Conservation (phyloP, 2,888 invertebrate species). For the Ochropleura leucogaster region DNA sequence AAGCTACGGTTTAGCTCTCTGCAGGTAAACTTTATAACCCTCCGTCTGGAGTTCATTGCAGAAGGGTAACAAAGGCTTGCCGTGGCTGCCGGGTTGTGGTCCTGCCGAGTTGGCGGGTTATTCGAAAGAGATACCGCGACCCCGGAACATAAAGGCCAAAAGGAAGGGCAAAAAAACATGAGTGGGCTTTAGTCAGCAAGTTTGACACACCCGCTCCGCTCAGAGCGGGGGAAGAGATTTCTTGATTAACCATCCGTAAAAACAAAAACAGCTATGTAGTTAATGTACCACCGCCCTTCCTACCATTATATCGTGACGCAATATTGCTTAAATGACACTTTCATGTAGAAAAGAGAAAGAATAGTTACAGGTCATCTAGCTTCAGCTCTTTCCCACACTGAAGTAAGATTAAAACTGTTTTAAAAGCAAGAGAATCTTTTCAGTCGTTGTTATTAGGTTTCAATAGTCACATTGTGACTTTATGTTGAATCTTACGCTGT, state of each 20-base stretch:
- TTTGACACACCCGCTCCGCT: too few relatives aligned
- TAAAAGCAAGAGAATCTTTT: background rate
- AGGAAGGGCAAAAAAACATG: too few relatives aligned
- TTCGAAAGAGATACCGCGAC: too few relatives aligned
- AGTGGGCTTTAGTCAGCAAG: too few relatives aligned
- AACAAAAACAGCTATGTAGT: too few relatives aligned
- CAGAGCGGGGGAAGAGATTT: too few relatives aligned
- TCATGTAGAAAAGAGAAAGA: background rate
- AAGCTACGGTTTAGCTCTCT: conserved; percentile 26
- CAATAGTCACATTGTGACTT: background rate
- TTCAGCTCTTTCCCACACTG: background rate
- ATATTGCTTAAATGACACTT: background rate
- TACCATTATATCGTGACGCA: background rate
- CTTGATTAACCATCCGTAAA: too few relatives aligned
- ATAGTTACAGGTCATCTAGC: background rate
- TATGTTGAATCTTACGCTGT: background rate
- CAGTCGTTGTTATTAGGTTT: background rate
- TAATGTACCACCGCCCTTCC: too few relatives aligned
- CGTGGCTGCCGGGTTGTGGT: background rate
- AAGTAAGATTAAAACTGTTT: background rate
- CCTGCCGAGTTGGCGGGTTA: too few relatives aligned
- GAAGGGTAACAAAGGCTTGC: background rate
- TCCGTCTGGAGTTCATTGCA: too few relatives aligned
- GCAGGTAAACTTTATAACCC: conserved; percentile 6
- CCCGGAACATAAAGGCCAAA: too few relatives aligned